Percentiles rank a stretch among this genome's conserved stretches.
These are phyloP conservation scores for Drosophila mercatorum DNA, from an alignment of 2,888 invertebrate species.

Conservation along the genomic window DNA sequence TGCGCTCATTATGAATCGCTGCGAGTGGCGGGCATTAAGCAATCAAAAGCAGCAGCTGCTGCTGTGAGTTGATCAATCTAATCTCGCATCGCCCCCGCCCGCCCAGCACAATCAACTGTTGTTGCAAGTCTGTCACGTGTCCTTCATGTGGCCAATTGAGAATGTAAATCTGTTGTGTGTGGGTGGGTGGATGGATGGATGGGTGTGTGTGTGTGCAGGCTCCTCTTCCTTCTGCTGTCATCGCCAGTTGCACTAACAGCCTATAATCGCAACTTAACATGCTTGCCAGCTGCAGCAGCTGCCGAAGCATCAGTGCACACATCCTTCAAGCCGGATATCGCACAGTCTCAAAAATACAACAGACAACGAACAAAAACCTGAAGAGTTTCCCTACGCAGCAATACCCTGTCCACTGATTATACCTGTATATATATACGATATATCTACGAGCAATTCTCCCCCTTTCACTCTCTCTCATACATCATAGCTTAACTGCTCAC, in stretches of 20 bases:
- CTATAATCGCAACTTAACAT: slow-evolving; percentile 80
- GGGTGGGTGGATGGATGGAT: too few species aligned
- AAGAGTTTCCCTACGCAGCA: neutral
- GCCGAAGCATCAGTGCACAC: slow-evolving; percentile 76
- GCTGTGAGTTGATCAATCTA: slow-evolving; percentile 39
- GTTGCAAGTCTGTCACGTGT: slow-evolving; percentile 47
- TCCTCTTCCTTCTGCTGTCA: slow-evolving; percentile 18
- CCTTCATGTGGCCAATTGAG: slow-evolving; percentile 72
- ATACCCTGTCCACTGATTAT: slow-evolving; percentile 3
- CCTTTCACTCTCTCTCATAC: neutral
- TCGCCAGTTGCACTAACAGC: slow-evolving; percentile 74
- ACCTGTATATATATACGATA: neutral
- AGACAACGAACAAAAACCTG: slow-evolving; percentile 21
- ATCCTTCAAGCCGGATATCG: slow-evolving; percentile 78
- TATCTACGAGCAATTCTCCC: neutral
- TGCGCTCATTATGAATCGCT: slow-evolving; percentile 56
- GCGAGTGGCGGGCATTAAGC: slow-evolving; percentile 16
- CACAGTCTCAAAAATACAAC: slow-evolving; percentile 58
- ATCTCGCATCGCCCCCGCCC: neutral
- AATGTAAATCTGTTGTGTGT: slow-evolving; percentile 65
- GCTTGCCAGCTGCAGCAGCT: slow-evolving; percentile 59
- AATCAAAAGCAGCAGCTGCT: slow-evolving; percentile 28
- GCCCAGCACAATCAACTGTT: slow-evolving; percentile 6
- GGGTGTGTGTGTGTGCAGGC: neutral
- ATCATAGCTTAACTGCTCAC: neutral